Evolutionary conservation across 64 coral and sea anemone genomes (phyloP), one percentile per base, ranked within the genome.

Genomic region (Porites lutea): DNA sequence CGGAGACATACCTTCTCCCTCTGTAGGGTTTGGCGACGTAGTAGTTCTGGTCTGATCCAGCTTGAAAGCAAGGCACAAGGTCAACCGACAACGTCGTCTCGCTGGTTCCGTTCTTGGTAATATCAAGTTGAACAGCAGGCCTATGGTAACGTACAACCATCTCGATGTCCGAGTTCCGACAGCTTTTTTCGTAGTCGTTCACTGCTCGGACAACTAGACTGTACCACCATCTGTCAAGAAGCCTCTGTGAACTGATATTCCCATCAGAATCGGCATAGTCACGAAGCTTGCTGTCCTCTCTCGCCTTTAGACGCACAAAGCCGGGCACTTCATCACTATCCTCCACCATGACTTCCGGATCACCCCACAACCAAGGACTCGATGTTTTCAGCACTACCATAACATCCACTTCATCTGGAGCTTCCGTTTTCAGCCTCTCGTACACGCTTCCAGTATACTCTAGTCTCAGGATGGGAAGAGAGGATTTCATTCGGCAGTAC

Each of bases 371-470:
- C 23, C 27, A 72, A 3, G 19, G 8, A 2, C 8, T 48, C 0
- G 55, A 13, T 18, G 81, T 82, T 15, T 50, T 19, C 79, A 92
- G 69, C 4, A 92, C 79, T 23, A 92, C 82, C 89, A 91, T 91
- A 2, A 91, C 57, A 62, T 91, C 89, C n/a, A 80, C 89, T 59
- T 91, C 90, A 83, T 92, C 90, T 23, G 79, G 68, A 73, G 70
- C 68, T 54, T 64, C 63, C 16, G 90, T 92, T 59, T 92, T 92
- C 58, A 92, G 80, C 71, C 90, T 82, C 59, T 92, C 90, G 21
- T 92, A 92, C 0, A 83, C 72, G 19, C 90, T 92, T 2, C 90
- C 90, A 20, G 90, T 86, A 46, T 92, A 92, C 58, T 77, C 71
- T 46, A 92, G 63, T 16, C 61, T 13, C 21, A 77, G 18, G 21